Evolutionary conservation across 2,113 vertebrate species (phyloP), one percentile per base, ranked within the genome.

Genomic region (Heterocephalus glaber): DNA sequence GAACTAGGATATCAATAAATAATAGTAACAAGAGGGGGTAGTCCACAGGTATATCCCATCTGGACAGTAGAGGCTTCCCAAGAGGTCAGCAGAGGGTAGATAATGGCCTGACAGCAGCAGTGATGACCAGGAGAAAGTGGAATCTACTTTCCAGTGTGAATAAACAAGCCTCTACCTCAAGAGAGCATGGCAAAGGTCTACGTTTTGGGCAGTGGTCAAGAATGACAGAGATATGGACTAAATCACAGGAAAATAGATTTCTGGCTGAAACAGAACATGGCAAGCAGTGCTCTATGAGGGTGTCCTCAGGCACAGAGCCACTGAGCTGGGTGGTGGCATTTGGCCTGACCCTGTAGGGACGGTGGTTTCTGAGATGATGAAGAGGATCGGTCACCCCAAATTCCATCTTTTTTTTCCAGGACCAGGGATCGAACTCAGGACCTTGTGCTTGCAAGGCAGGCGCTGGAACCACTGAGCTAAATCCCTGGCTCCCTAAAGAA

Each of bases 21-120:
- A 44, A 54, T 20, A 49, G 87, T 33, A 82, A 83, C 60, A 81
- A 81, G 47, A 17, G 87, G 35, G 38, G 49, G 12, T 61, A 30
- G 52, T 74, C 63, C 56, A 22, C 19, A 54, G 17, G 28, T 74
- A 38, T 72, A 28, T 83, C 28, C 74, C 81, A 80, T 60, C 44
- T 90, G 28, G 63, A 74, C 81, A 47, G 84, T 2, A 93, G 80
- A 81, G 81, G 58, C 81, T 95, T 96, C 47, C 65, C n/a, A 61
- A 52, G 76, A 90, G 47, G 77, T 89, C 94, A 90, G 38, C 24
- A 58, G 33, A 92, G 44, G 44, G 63, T 60, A 17, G 49, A 82
- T 63, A 82, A 92, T 35, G 63, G 86, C 30, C 47, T 26, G 24
- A 74, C 1, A 85, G 54, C 22, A 26, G 52, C 44, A 81, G 11